These are phyloP conservation scores for Tetraodon nigroviridis DNA, from an alignment of 2,113 vertebrate genomes.

Conservation along the genomic window DNA sequence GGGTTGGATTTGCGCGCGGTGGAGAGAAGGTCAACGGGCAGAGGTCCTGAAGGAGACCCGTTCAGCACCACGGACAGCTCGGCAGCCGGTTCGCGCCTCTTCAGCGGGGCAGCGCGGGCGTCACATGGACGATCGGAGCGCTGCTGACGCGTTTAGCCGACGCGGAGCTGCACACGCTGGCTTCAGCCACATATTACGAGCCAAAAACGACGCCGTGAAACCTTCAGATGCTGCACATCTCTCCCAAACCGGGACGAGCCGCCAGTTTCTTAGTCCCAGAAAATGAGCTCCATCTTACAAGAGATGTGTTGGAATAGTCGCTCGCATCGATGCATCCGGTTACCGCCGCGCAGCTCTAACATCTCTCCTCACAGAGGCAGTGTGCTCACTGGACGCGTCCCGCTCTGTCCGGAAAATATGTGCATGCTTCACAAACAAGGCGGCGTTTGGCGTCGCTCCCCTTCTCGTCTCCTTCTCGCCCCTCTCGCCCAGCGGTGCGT, in stretches of 20 bases:
- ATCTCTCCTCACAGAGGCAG: conserved; percentile 41
- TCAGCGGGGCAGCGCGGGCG: conserved; percentile 16
- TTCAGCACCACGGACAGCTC: conserved; percentile 74
- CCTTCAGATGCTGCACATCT: conserved; percentile 38
- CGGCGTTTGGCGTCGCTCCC: conserved; percentile 32
- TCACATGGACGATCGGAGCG: conserved; percentile 25
- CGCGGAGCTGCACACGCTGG: conserved; percentile 29
- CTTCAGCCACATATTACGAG: conserved; percentile 40
- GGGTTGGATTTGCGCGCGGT: conserved; percentile 11
- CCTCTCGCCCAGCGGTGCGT: conserved; percentile 12
- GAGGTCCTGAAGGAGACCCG: conserved; percentile 30
- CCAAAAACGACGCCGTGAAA: conserved; percentile 18
- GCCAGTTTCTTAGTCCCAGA: conserved; percentile 28
- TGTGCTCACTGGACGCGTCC: conserved; percentile 43
- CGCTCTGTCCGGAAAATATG: conserved; percentile 35
- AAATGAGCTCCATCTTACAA: conserved; percentile 44
- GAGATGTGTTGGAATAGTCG: conserved; percentile 21
- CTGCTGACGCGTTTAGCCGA: conserved; percentile 6
- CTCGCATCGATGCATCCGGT: conserved; percentile 7
- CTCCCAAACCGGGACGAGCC: conserved; percentile 37
- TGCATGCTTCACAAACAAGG: conserved; percentile 48
- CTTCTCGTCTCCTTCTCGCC: not conserved
- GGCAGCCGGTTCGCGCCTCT: conserved; percentile 26
- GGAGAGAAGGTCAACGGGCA: conserved; percentile 39
- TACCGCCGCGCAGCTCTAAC: conserved; percentile 25